Evolutionary conservation across 2,888 invertebrate species (phyloP), one percentile per base, ranked within the genome.

Genomic region (Linhomoeus sp.): DNA sequence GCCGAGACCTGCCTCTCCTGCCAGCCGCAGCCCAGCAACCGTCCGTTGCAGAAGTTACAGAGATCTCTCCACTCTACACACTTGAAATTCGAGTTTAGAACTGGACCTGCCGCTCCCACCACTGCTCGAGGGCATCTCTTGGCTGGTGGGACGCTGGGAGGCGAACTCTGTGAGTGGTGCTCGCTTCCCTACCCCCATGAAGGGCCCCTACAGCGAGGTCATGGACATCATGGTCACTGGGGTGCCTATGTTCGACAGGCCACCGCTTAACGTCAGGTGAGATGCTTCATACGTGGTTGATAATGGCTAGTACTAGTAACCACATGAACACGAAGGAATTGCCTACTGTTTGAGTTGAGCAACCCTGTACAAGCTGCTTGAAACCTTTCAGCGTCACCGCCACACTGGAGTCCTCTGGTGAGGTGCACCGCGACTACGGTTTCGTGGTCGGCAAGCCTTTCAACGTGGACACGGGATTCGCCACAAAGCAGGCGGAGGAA

Each of bases 101-200:
- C 51, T 61, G 12, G 46, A 51, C 0, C 42, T 55, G 12, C 54
- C 61, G 2, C 51, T 61, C 5, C 59, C 60, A 37, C 58, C 59
- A 14, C 53, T 59, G 45, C 50, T 61, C 24, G 61, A 61, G 47
- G 55, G 56, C n/a, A 48, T 60, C 9, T 51, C 56, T n/a, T 59
- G 58, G 59, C 50, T 61, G n/a, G 55, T 60, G 9, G 61, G 61
- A 15, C 42, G 55, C 36, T 61, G 61, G 61, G 55, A 55, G 44
- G 52, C 58, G 20, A 47, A 19, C 17, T 29, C 33, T n/a, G 5
- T 17, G n/a, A n/a, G 19, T 9, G 25, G 37, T 9, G n/a, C 5
- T 19, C 43, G n/a, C 55, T 61, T 57, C 52, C 61, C 61, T 12
- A 52, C 54, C 23, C 49, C 54, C 3, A 52, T 58, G 49, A 48